Base-by-base conservation (phyloP, 2,113 vertebrate genomes). In the Puntigrus tetrazona region DNA sequence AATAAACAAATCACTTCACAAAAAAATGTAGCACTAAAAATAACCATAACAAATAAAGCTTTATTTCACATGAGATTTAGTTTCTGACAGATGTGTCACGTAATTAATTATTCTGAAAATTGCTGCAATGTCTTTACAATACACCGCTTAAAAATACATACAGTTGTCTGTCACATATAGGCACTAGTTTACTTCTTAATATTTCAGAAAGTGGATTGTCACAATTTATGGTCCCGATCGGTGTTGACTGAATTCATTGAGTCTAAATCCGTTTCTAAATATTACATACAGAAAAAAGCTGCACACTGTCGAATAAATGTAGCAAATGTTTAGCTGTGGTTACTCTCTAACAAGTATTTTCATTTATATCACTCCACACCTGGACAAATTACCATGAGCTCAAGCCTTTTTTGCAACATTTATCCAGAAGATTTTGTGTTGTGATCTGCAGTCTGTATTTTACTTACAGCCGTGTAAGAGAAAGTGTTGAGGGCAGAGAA, bases 21-120 rank as follows among this genome's bases (percentile, higher is more conserved):
- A 7, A 81, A 74, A 75, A 81, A 69, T 78, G 65, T 16, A 83
- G 67, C 14, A 43, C 36, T 79, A 7, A 9, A 61, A 29, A 29
- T 52, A 3, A 80, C 55, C 52, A 75, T 65, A 47, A 80, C 59
- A 75, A 76, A 84, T 81, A 77, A 59, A 84, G 61, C 36, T 72
- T 59, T 52, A 45, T 79, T 36, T 65, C 27, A 57, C 34, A 47
- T 25, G 3, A 75, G 14, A 5, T 34, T 31, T 72, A 29, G 20
- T 59, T 25, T 43, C 36, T 16, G 7, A 61, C 22, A 38, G 22
- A 43, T 0, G 8, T 25, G n/a, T 59, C n/a, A 18, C 18, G 20
- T 18, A 59, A 78, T 59, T 61, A 9, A 27, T 61, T 43, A 43
- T 61, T 61, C 55, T 43, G n/a, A 43, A 27, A 61, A 61, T n/a